Evolutionary conservation across 2,888 invertebrate genomes (phyloP).

Genomic region (Eristalis tenax): DNA sequence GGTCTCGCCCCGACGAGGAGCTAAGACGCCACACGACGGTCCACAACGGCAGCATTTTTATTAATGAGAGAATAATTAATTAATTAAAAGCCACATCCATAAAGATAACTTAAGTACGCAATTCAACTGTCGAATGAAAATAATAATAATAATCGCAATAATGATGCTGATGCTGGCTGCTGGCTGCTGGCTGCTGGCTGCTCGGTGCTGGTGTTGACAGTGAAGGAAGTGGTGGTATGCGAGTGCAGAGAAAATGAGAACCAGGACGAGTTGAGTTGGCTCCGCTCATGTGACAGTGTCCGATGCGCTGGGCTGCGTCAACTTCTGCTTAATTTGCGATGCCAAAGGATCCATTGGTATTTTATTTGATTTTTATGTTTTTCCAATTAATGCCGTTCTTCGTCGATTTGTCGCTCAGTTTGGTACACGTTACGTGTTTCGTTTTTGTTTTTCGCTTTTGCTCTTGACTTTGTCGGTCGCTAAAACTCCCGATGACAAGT

Average conservation of each 20-base stretch:
- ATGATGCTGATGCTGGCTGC: constrained; percentile 17
- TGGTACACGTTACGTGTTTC: constrained; percentile 5
- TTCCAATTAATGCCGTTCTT: constrained; percentile 64
- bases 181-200: neutral
- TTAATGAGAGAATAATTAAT: constrained; percentile 72
- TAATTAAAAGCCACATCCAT: constrained; percentile 72
- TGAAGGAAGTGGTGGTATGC: neutral
- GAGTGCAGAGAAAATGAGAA: neutral
- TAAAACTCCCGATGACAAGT: constrained; percentile 22
- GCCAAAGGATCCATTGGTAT: constrained; percentile 60
- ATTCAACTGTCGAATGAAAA: constrained; percentile 70
- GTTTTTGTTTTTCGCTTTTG: constrained; percentile 7
- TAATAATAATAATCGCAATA: constrained; percentile 67
- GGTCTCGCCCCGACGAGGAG: neutral
- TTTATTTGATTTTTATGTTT: constrained; percentile 71
- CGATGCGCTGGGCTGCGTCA: constrained; percentile 7
- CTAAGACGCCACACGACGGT: neutral
- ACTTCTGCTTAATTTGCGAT: constrained; percentile 46
- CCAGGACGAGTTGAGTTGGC: neutral
- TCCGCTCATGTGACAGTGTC: neutral
- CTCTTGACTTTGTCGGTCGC: neutral
- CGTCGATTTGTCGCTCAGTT: constrained; percentile 61
- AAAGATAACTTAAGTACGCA: constrained; percentile 72
- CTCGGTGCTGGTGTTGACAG: neutral
- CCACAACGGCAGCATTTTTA: constrained; percentile 61